Evolutionary conservation across 2,113 vertebrate genomes (phyloP).

Genomic region (Rynchops niger): DNA sequence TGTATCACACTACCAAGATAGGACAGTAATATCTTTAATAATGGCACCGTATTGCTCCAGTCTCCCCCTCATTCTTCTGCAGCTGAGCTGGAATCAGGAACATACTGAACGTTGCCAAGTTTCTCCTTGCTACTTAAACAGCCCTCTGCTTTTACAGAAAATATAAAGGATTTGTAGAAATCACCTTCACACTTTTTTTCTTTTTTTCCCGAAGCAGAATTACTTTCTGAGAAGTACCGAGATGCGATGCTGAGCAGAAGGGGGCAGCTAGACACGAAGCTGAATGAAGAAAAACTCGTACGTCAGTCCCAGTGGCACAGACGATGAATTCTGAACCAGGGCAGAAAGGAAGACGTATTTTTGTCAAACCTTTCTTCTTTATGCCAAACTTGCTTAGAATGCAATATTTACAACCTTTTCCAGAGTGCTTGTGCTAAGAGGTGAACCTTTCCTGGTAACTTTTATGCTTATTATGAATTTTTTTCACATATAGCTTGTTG

Average conservation of each 20-base stretch:
- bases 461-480: not conserved
- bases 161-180: not conserved
- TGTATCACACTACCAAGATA: not conserved
- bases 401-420: not conserved
- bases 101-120: not conserved
- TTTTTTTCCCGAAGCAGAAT: not conserved
- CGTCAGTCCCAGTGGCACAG: not conserved
- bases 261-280: not conserved
- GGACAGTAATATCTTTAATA: not conserved
- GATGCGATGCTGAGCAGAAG: not conserved
- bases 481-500: not conserved
- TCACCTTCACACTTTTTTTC: not conserved
- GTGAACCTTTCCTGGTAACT: not conserved
- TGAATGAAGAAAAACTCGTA: not conserved
- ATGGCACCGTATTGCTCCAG: not conserved
- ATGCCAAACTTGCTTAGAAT: not conserved
- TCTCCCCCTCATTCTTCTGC: constrained; percentile 8
- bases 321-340: not conserved
- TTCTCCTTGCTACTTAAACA: constrained; percentile 29
- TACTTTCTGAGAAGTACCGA: not conserved
- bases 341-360: not conserved
- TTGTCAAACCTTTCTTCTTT: not conserved
- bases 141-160: constrained; percentile 4
- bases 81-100: not conserved
- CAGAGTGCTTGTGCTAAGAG: not conserved